Conservation (phyloP, 2,113 vertebrate genomes). For the Pholis gunnellus region DNA sequence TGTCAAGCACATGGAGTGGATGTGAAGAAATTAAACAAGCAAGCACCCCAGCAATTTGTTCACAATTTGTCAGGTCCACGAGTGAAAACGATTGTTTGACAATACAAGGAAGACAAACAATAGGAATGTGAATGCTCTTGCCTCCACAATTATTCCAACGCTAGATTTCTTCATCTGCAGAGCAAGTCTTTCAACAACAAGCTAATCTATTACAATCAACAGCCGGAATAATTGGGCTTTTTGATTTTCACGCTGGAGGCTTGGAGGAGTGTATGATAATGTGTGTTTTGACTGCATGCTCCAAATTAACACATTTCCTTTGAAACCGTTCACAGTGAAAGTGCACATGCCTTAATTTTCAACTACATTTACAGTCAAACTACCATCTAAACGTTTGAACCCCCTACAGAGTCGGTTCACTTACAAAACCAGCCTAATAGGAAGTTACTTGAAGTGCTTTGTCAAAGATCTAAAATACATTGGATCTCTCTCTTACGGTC, state of each 20-base stretch:
- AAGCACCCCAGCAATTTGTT: conserved; percentile 47
- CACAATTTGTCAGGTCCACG: conserved; percentile 33
- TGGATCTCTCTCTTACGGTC: not conserved
- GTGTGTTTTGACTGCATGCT: conserved; percentile 39
- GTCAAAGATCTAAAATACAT: not conserved
- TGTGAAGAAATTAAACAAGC: conserved; percentile 50
- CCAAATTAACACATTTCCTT: conserved; percentile 40
- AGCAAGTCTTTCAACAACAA: conserved; percentile 46
- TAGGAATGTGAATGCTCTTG: conserved; percentile 14
- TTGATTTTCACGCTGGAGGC: conserved; percentile 34
- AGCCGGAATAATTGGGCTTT: conserved; percentile 42
- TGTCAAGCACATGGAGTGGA: conserved; percentile 50
- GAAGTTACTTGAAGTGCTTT: not conserved
- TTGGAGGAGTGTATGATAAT: conserved; percentile 37
- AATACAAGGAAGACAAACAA: conserved; percentile 60
- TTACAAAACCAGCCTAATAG: conserved; percentile 7
- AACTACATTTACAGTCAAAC: conserved; percentile 1
- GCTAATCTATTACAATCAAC: conserved; percentile 60
- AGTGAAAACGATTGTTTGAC: conserved; percentile 60
- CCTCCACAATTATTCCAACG: conserved; percentile 21
- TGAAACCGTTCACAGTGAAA: conserved; percentile 21
- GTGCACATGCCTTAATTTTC: conserved; percentile 24
- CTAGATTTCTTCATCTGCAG: conserved; percentile 30
- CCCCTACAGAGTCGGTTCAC: not conserved
- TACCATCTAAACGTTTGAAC: not conserved